These are phyloP conservation scores for Molossus molossus DNA, from an alignment of 2,797 vertebrate species.

Conservation along the genomic window DNA sequence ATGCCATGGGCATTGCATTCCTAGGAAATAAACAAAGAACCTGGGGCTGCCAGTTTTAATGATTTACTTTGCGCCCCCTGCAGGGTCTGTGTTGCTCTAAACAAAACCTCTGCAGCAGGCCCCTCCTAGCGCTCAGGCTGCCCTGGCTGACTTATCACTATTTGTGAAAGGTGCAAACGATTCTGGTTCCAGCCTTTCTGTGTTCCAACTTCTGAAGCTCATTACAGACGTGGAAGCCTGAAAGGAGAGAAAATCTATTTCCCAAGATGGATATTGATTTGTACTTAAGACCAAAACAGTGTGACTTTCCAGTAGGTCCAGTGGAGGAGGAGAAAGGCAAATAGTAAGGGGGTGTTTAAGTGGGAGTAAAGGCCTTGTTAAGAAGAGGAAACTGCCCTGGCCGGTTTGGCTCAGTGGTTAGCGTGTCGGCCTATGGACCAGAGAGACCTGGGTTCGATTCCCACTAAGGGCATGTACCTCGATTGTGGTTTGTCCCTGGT, in stretches of 20 bases:
- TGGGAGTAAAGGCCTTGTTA: neutral
- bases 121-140: fast-evolving
- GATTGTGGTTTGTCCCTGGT: too few species aligned
- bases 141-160: neutral
- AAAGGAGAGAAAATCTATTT: conserved; percentile 34
- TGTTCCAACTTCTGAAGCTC: conserved; percentile 36
- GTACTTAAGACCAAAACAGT: conserved; percentile 8
- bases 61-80: neutral
- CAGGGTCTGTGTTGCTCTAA: neutral
- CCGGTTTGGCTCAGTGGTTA: too few species aligned
- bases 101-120: neutral
- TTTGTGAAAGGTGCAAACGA: neutral
- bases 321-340: neutral
- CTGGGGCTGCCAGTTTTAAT: neutral
- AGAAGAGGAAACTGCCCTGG: neutral
- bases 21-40: neutral
- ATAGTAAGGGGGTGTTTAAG: neutral
- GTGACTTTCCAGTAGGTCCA: neutral
- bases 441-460: too few species aligned
- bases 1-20: fast-evolving
- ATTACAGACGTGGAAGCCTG: conserved; percentile 5
- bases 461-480: too few species aligned
- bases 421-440: too few species aligned
- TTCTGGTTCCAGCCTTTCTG: neutral
- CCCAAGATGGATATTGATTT: conserved; percentile 54